Evolutionary conservation across 1,140 invertebrate species (phyloP).

Genomic region (Dreissena polymorpha): DNA sequence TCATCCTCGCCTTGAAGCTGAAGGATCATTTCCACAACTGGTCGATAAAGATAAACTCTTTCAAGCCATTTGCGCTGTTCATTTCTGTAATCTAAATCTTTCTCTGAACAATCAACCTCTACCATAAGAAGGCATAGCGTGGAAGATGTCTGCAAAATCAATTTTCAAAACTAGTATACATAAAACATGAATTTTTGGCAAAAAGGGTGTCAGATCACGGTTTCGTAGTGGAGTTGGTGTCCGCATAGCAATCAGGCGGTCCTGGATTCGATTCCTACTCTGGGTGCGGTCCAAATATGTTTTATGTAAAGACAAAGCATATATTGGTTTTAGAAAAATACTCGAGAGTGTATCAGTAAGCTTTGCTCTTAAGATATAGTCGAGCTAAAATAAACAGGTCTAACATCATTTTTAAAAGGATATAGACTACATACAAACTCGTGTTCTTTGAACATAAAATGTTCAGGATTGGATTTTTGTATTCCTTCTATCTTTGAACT

Average conservation of each 20-base stretch:
- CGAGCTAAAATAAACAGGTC: constrained; percentile 1
- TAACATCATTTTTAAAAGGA: not conserved
- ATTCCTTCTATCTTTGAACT: not conserved
- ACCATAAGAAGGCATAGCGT: constrained; percentile 36
- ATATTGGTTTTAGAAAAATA: not conserved
- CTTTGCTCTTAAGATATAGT: not conserved
- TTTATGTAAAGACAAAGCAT: not conserved
- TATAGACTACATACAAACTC: constrained; percentile 40
- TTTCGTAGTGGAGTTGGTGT: too few species aligned
- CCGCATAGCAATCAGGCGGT: too few species aligned
- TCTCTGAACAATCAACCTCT: not conserved
- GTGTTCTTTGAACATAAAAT: constrained; percentile 25
- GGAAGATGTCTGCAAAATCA: constrained; percentile 39
- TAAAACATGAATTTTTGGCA: too few species aligned
- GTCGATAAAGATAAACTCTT: constrained; percentile 41
- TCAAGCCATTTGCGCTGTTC: constrained; percentile 33
- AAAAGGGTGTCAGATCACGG: too few species aligned
- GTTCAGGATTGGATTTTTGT: constrained; percentile 11
- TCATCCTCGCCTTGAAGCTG: constrained; percentile 27
- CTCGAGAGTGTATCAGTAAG: not conserved
- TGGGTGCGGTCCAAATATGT: not conserved
- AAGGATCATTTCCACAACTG: constrained; percentile 42
- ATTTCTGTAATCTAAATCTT: not conserved
- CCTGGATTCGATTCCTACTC: too few species aligned
- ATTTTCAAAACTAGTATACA: not conserved